Evolutionary conservation across 2,113 vertebrate species (phyloP).

Genomic region (Scopus umbretta): DNA sequence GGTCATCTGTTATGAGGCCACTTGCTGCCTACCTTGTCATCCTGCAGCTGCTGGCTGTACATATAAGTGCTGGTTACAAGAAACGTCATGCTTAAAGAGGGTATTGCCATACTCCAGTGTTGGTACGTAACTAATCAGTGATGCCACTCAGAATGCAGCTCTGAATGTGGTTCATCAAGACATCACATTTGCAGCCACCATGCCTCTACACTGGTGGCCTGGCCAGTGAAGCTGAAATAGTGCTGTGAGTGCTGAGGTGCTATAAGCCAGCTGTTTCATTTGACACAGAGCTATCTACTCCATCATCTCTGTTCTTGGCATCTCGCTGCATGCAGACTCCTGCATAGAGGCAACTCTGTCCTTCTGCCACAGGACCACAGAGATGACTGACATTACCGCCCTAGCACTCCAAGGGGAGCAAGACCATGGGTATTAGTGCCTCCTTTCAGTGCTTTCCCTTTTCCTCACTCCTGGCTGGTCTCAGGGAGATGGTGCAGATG

Average conservation of each 20-base stretch:
- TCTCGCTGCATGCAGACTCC: neutral
- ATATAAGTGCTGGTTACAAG: neutral
- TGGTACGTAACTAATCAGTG: neutral
- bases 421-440: neutral
- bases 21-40: neutral
- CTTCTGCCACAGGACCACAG: neutral
- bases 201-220: neutral
- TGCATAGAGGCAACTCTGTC: neutral
- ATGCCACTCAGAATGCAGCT: neutral
- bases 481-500: neutral
- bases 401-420: neutral
- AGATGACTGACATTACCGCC: neutral
- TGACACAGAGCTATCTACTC: neutral
- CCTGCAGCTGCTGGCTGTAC: neutral
- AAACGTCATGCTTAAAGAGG: neutral
- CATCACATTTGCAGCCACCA: neutral
- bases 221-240: neutral
- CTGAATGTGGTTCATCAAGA: neutral
- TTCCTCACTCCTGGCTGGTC: neutral
- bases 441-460: neutral
- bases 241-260: neutral
- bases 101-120: neutral
- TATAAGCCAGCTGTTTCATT: neutral
- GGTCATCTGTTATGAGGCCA: neutral
- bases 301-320: neutral